These are phyloP conservation scores for Hemibagrus wyckioides DNA, from an alignment of 2,113 vertebrate species.

Conservation along the genomic window DNA sequence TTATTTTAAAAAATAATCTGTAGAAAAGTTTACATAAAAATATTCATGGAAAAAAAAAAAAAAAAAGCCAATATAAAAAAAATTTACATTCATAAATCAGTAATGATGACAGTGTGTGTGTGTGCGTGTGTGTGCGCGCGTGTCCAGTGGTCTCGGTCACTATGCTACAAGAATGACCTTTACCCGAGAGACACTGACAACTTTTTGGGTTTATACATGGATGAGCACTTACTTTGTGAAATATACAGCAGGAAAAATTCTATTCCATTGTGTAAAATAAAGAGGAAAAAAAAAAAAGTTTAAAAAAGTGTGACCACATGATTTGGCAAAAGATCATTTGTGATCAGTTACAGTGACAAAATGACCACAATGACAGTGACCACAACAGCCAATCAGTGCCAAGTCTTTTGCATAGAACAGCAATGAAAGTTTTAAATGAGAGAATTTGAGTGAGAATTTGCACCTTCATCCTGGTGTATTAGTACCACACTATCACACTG, in stretches of 20 bases:
- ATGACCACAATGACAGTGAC: not conserved
- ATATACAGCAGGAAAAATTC: not conserved
- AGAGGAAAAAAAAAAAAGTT: not conserved
- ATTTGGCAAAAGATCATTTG: conserved; percentile 15
- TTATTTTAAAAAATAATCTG: conserved; percentile 93
- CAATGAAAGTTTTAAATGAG: not conserved
- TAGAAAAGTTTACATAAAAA: conserved; percentile 95
- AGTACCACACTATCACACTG: not conserved
- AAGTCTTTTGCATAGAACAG: conserved; percentile 22
- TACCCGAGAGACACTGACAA: not conserved
- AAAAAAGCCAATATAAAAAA: conserved; percentile 63
- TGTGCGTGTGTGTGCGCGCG: not conserved
- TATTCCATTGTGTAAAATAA: not conserved
- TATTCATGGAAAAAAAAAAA: conserved; percentile 64
- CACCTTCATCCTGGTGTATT: not conserved
- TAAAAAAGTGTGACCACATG: conserved; percentile 23
- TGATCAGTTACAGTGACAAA: not conserved
- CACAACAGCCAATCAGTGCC: not conserved
- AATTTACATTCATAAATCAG: conserved; percentile 68
- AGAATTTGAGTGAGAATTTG: too few species aligned
- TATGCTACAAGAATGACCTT: not conserved
- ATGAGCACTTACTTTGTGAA: not conserved
- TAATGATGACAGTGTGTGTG: not conserved
- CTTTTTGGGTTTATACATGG: not conserved
- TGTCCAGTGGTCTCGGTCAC: not conserved